These are phyloP conservation scores for Lacerta bilineata DNA, from an alignment of 2,797 vertebrate species.

Conservation along the genomic window DNA sequence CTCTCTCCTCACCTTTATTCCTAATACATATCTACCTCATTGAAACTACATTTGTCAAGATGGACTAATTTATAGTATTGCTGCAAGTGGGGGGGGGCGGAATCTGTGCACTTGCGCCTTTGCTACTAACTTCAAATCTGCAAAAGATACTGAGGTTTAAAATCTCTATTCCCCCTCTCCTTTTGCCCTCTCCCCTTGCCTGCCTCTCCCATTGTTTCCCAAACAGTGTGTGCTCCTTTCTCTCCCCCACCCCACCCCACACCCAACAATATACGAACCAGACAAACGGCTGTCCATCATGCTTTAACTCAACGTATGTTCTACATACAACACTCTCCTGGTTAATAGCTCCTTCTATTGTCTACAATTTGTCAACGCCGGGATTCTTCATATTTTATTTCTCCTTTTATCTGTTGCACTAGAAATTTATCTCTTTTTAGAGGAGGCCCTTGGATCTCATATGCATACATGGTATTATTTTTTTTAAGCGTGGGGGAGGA, in stretches of 20 bases:
- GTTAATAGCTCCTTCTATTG: slow-evolving; percentile 84
- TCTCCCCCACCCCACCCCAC: neutral
- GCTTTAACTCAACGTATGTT: slow-evolving; percentile 68
- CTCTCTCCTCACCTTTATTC: slow-evolving; percentile 86
- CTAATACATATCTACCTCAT: slow-evolving; percentile 78
- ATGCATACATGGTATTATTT: slow-evolving; percentile 52
- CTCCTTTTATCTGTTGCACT: slow-evolving; percentile 75
- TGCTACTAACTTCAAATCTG: slow-evolving; percentile 52
- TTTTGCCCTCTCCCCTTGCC: slow-evolving; percentile 21
- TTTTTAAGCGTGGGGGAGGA: neutral
- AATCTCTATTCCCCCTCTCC: slow-evolving; percentile 11
- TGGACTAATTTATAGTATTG: slow-evolving; percentile 70
- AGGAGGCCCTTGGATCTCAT: slow-evolving; percentile 69
- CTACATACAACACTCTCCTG: slow-evolving; percentile 75
- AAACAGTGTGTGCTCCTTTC: slow-evolving; percentile 67
- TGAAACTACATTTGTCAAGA: slow-evolving; percentile 77
- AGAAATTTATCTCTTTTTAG: slow-evolving; percentile 72
- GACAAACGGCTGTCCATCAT: slow-evolving; percentile 79
- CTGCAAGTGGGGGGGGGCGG: slow-evolving; percentile 34
- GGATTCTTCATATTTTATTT: slow-evolving; percentile 76
- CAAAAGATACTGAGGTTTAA: slow-evolving; percentile 34
- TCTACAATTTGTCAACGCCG: slow-evolving; percentile 83
- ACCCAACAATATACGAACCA: slow-evolving; percentile 60
- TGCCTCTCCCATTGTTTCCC: slow-evolving; percentile 68
- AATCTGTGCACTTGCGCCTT: slow-evolving; percentile 61